Conservation (phyloP, 2,888 invertebrate genomes). For the Falcaria lacertinaria region DNA sequence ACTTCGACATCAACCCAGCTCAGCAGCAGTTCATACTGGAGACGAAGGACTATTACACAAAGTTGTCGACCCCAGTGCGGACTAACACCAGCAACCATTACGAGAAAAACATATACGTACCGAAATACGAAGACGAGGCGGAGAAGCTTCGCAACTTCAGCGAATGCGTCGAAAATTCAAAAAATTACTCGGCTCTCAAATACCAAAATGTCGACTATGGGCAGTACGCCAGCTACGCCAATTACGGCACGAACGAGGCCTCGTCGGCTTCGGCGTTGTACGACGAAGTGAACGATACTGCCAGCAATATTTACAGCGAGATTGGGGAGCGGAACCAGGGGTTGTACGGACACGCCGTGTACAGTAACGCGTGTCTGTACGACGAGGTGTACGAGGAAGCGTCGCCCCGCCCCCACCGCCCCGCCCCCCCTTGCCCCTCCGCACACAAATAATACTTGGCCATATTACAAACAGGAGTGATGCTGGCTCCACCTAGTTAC, state of each 20-base stretch:
- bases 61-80: conserved; percentile 52
- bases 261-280: conserved; percentile 44
- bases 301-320: conserved; percentile 64
- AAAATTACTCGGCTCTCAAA: conserved; percentile 65
- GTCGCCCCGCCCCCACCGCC: conserved; percentile 77
- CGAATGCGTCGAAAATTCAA: conserved; percentile 60
- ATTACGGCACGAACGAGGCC: conserved; percentile 29
- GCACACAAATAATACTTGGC: conserved; percentile 37
- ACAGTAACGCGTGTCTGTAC: conserved; percentile 50
- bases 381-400: conserved; percentile 65
- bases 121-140: conserved; percentile 55
- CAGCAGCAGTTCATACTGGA: conserved; percentile 63
- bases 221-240: conserved; percentile 36
- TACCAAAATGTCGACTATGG: conserved; percentile 60
- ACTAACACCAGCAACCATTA: conserved; percentile 46
- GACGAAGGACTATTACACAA: conserved; percentile 68
- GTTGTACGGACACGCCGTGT: conserved; percentile 31
- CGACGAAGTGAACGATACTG: conserved; percentile 62
- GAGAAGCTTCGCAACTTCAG: conserved; percentile 65
- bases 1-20: conserved; percentile 51
- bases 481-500: conserved; percentile 13
- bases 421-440: conserved; percentile 79
- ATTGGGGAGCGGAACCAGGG: conserved; percentile 38
- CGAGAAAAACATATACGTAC: conserved; percentile 69
- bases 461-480: neutral